phyloP scores from a whole-genome alignment of 2,113 vertebrate species.

The Puma concolor region DNA sequence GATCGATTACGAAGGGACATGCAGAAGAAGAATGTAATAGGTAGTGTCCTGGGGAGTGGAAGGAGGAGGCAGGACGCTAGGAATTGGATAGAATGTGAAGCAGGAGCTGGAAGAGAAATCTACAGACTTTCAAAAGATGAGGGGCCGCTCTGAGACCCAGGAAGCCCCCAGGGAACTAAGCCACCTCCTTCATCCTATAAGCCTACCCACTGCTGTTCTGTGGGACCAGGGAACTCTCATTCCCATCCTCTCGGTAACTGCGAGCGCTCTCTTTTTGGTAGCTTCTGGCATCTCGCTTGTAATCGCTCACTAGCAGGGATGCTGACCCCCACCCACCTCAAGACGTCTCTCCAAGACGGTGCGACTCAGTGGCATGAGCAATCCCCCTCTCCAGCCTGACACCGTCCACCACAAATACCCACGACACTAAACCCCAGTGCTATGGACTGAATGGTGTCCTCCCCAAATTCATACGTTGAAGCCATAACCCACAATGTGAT shows the following conservation, averaged over 20 bases:
- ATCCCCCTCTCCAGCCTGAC: background rate
- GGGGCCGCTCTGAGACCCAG: background rate
- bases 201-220: background rate
- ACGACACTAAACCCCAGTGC: background rate
- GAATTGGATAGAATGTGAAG: background rate
- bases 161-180: background rate
- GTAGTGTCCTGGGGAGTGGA: background rate
- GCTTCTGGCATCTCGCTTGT: background rate
- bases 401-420: background rate
- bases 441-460: background rate
- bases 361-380: background rate
- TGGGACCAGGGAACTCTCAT: background rate
- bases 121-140: background rate
- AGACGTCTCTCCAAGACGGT: background rate
- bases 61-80: background rate
- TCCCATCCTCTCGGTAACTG: background rate
- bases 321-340: no score
- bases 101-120: background rate
- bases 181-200: background rate
- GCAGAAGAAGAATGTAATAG: background rate
- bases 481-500: background rate
- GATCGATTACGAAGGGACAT: background rate
- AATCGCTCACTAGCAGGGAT: background rate
- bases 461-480: background rate
- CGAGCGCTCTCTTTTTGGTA: background rate